phyloP scores from a whole-genome alignment of 92 coral and sea anemone species.

The Desmophyllum pertusum region DNA sequence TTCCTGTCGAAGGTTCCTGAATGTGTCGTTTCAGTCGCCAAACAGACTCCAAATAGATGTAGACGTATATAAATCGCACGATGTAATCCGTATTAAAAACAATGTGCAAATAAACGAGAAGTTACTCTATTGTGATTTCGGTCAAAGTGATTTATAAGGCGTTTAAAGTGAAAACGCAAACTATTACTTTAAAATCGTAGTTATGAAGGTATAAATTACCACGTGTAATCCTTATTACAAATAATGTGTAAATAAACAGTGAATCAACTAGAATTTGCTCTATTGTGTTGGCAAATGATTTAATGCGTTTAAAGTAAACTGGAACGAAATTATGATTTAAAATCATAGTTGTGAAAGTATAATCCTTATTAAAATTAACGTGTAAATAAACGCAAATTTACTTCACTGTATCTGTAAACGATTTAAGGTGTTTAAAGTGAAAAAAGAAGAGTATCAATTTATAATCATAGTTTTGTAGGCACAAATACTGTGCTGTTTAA shows the following conservation, averaged over 20 bases:
- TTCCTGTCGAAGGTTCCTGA: conserved; percentile 25
- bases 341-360: not conserved
- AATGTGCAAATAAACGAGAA: conserved; percentile 4
- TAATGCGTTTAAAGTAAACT: not conserved
- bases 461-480: not conserved
- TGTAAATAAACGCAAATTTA: conserved; percentile 21
- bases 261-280: conserved; percentile 10
- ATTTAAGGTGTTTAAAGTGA: not conserved
- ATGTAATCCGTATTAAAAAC: conserved; percentile 12
- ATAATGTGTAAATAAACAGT: not conserved
- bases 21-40: not conserved
- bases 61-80: conserved; percentile 7
- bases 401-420: not conserved
- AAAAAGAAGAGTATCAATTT: not conserved
- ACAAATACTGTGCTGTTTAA: not conserved
- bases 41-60: conserved; percentile 3
- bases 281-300: not conserved
- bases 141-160: not conserved
- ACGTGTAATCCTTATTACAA: not conserved
- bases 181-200: not conserved
- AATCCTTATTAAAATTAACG: not conserved
- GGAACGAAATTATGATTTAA: not conserved
- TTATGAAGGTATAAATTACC: not conserved
- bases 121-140: conserved; percentile 16
- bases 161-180: not conserved